Evolutionary conservation across 2,113 vertebrate genomes (phyloP), one percentile per base, ranked within the genome.

Genomic region (Poecilia latipinna): DNA sequence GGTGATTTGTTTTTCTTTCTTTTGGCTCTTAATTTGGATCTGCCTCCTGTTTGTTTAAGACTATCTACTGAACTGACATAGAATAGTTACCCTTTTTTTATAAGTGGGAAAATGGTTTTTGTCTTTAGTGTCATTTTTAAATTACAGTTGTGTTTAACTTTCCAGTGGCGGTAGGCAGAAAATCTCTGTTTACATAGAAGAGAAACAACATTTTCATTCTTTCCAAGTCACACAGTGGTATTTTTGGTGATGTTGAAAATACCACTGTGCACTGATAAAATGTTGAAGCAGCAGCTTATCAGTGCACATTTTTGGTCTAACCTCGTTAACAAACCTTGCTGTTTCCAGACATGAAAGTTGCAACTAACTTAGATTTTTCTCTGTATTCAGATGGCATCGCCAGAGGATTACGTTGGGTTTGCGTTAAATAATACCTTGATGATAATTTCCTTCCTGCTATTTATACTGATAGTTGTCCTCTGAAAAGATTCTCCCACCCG

Each of bases 41-140:
- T 2, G 35, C 82, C 88, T 89, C 89, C 86, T 89, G 78, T 86
- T 65, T 51, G 32, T 71, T 79, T 65, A 75, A 68, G 68, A 74
- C 72, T 69, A 70, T 44, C 5, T 84, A 83, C 73, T 80, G 71
- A 80, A 74, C 54, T 79, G 75, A 65, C 54, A 61, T 75, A 69
- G 65, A 48, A 61, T 65, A 35, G 12, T 61, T 68, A 72, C 67
- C 39, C 54, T 76, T 78, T 4, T n/a, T 57, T 51, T 72, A 33
- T 0, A 22, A 1, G 42, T 63, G 28, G 1, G 32, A 26, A 11
- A 70, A 42, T 42, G 8, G 6, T 60, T 54, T 79, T 31, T 39
- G 81, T 51, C 33, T 51, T 75, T 65, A 74, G 33, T 44, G n/a
- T 4, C 82, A 12, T 81, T 90, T 77, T 68, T 65, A 82, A 32